Base-by-base conservation (phyloP, 2,797 vertebrate genomes). In the Pelodytes ibericus region DNA sequence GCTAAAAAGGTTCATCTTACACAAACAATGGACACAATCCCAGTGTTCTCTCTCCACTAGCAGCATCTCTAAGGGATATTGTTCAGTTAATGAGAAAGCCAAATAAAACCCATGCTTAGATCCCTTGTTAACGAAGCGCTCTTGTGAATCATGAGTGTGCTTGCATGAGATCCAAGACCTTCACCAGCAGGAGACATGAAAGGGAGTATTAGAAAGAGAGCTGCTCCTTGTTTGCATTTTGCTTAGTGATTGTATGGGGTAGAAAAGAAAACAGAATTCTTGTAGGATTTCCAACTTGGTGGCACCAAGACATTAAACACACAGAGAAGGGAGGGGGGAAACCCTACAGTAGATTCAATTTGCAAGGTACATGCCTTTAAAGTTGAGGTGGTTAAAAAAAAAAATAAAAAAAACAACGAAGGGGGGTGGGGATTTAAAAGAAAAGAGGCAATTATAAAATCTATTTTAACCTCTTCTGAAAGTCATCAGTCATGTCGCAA, bases 1-100 rank as follows among this genome's bases (percentile, higher is more conserved):
- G 77, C 81, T 81, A 81, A 36, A 69, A 84, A 53, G 81, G 80
- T 86, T 87, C 81, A 61, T 83, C 82, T 85, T 84, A 83, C 83
- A 84, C 75, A 87, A 82, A 83, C 80, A 88, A 86, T 81, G 77
- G 81, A 72, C 74, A 72, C 44, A 61, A 71, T 26, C 62, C 36
- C 65, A 36, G 62, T 58, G 67, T 26, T 82, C 49, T 75, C 26
- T 59, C 81, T 72, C 65, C 58, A 68, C 36, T 58, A 81, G 60
- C 53, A 61, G 47, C 60, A 18, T 5, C 15, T 9, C 44, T 27
- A 29, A 27, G 33, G 65, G 57, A 53, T 22, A 70, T 75, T 75
- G 65, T 63, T 51, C n/a, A 5, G 6, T 29, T 74, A 74, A 75
- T 70, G 44, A 69, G 58, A 70, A 75, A 69, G 57, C 44, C 65